A percentile compares a stretch with the other conserved stretches of the same genome.
These are phyloP conservation scores for Tachyglossus aculeatus DNA, from an alignment of 2,797 vertebrate species.

Conservation along the genomic window DNA sequence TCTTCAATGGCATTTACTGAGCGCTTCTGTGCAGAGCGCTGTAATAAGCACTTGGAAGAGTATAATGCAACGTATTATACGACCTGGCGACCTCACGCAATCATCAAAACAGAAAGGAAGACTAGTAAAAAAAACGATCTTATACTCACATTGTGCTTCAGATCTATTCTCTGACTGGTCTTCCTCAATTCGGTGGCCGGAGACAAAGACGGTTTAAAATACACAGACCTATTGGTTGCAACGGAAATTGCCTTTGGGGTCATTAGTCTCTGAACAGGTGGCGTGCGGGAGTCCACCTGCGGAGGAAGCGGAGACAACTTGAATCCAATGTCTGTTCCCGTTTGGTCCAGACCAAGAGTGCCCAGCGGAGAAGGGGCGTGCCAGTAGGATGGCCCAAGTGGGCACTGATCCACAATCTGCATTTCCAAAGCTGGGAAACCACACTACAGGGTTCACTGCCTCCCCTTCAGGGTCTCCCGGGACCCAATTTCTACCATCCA, in stretches of 20 bases:
- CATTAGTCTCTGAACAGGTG: slow-evolving; percentile 90
- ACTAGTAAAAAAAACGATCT: slow-evolving; percentile 26
- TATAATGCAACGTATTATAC: no score
- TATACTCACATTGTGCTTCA: slow-evolving; percentile 82
- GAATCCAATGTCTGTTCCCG: slow-evolving; percentile 18
- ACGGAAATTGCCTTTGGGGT: slow-evolving; percentile 80
- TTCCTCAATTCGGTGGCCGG: slow-evolving; percentile 78
- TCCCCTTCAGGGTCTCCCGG: neutral
- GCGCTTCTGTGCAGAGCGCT: no score
- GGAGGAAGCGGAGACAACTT: slow-evolving; percentile 55
- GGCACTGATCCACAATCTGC: neutral
- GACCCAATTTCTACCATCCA: no score
- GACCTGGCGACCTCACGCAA: no score
- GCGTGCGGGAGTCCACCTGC: slow-evolving; percentile 84
- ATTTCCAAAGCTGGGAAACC: neutral
- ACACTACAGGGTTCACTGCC: neutral
- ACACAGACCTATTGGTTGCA: slow-evolving; percentile 80
- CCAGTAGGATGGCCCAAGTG: neutral
- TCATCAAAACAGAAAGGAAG: slow-evolving; percentile 14
- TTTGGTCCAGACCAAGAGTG: neutral
- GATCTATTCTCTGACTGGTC: slow-evolving; percentile 77
- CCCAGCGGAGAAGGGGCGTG: slow-evolving; percentile 2
- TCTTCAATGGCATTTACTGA: no score
- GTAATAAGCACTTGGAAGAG: no score
- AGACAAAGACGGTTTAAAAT: slow-evolving; percentile 91